Evolutionary conservation across 2,797 vertebrate genomes (phyloP).

Genomic region (Loriculus beryllinus): DNA sequence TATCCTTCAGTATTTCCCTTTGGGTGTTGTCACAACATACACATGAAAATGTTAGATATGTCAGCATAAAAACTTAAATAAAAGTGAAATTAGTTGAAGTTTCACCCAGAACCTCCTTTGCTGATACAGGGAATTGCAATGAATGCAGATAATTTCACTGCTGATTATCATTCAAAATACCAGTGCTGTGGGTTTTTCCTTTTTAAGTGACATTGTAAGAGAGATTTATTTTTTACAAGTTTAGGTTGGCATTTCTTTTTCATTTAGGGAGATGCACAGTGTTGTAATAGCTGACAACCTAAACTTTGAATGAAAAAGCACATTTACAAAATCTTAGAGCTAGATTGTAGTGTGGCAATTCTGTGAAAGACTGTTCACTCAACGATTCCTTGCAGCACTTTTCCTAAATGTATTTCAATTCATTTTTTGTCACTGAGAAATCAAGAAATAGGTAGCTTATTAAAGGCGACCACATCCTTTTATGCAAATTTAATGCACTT

Average conservation of each 20-base stretch:
- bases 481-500: slow-evolving; percentile 58
- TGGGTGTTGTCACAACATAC: not conserved
- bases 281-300: not conserved
- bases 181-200: not conserved
- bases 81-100: not conserved
- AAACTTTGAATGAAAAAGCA: slow-evolving; percentile 11
- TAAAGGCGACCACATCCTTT: slow-evolving; percentile 43
- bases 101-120: not conserved
- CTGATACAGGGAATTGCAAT: not conserved
- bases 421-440: slow-evolving; percentile 39
- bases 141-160: not conserved
- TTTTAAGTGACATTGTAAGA: not conserved
- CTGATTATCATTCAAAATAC: not conserved
- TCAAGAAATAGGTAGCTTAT: slow-evolving; percentile 41
- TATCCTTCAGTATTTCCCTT: not conserved
- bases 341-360: not conserved
- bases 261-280: not conserved
- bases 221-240: not conserved
- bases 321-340: not conserved
- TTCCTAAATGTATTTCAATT: slow-evolving; percentile 28
- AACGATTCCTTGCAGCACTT: not conserved
- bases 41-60: not conserved
- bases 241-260: slow-evolving; percentile 4
- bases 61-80: not conserved
- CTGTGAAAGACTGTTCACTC: not conserved